Evolutionary conservation across 2,888 invertebrate genomes (phyloP), one percentile per base, ranked within the genome.

Genomic region (Myopa tessellatipennis): DNA sequence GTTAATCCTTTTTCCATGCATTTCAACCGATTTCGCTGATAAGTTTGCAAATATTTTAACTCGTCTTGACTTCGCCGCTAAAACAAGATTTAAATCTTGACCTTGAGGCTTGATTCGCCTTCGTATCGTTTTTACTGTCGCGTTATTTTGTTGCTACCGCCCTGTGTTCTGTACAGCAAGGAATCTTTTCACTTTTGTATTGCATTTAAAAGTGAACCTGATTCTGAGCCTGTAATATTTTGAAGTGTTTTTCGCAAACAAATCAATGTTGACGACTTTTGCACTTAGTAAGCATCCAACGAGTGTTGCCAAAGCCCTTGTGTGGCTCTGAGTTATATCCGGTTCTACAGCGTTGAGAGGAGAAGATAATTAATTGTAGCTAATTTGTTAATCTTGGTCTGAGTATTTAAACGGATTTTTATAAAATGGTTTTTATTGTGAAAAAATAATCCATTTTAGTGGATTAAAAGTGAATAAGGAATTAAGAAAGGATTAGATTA

Each of bases 21-120:
- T n/a, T 40, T 67, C 67, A 40, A n/a, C n/a, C 67, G 67, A 67
- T 67, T 67, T 55, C 55, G 16, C 14, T 55, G 14, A 55, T 1
- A 55, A 55, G 16, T 50, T 65, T 36, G 14, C 14, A 36, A 65
- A 16, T 36, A 36, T 65, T 14, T 38, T 65, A 65, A 65, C 14
- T 26, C 63, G 36, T 40, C 67, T 40, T n/a, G 67, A 16, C 36
- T 40, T 67, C 36, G 40, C 40, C 7, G 16, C 40, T 38, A 67
- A 67, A 67, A 67, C 67, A 18, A 52, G 70, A 70, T 70, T 70
- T 52, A 70, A 52, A 52, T 70, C 36, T 55, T 55, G 70, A 70
- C 70, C 70, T 70, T 70, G 70, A 70, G 52, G 10, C 50, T 14
- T 50, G 70, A 34, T 52, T 70, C n/a, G 50, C 18, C 26, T 69